Conservation (phyloP, 2,113 vertebrate genomes). For the Malaclemys terrapin region DNA sequence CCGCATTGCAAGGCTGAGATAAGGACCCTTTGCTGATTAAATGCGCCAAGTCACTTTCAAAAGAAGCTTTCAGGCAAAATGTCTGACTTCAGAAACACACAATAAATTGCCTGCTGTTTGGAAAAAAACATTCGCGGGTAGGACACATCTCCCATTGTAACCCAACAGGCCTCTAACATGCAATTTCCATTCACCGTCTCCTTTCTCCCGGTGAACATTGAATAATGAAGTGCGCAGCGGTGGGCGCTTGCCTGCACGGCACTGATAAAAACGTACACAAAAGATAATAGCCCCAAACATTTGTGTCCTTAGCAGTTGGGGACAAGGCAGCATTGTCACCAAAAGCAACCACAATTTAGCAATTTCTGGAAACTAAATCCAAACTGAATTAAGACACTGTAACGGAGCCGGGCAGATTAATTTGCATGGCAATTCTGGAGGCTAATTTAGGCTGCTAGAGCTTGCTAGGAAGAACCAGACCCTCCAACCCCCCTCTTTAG, state of each 20-base stretch:
- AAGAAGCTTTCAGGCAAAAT: slow-evolving; percentile 39
- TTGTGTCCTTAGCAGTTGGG: neutral
- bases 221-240: neutral
- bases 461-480: neutral
- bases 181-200: neutral
- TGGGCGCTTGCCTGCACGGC: neutral
- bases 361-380: neutral
- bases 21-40: slow-evolving; percentile 55
- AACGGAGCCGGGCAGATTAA: neutral
- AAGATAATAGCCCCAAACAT: neutral
- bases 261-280: slow-evolving; percentile 39
- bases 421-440: neutral
- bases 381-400: neutral
- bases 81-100: neutral
- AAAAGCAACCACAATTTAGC: fast-evolving
- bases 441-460: neutral
- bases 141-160: neutral
- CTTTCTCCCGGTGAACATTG: neutral
- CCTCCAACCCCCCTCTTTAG: neutral
- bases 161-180: neutral
- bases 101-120: neutral
- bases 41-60: neutral
- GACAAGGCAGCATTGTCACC: slow-evolving; percentile 40
- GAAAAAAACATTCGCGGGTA: neutral
- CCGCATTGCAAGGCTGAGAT: neutral